Percentiles rank a stretch among this genome's conserved stretches.
Evolutionary conservation across 1,140 invertebrate species (phyloP).

Genomic region (Sinella curviseta): DNA sequence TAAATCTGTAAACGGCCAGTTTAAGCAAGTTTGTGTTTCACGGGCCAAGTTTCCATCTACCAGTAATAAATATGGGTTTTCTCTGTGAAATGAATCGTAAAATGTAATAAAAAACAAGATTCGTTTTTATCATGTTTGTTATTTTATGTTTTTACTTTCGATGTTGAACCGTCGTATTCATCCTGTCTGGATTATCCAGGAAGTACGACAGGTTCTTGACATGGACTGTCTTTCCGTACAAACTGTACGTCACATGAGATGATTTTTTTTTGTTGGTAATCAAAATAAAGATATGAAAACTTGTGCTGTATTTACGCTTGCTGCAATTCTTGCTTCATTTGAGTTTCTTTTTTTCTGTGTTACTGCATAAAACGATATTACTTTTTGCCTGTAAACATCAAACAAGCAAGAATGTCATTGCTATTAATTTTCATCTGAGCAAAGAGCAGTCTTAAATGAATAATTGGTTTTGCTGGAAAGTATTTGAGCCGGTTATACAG

Average conservation of each 20-base stretch:
- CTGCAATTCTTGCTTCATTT: neutral
- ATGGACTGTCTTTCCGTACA: neutral
- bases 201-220: neutral
- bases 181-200: neutral
- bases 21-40: constrained; percentile 28
- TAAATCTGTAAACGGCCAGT: constrained; percentile 1
- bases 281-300: constrained; percentile 8
- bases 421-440: neutral
- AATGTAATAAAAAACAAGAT: neutral
- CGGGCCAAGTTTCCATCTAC: neutral
- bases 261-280: neutral
- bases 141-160: neutral
- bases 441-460: neutral
- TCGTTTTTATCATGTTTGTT: neutral
- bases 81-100: neutral
- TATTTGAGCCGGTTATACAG: neutral
- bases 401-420: neutral
- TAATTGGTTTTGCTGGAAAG: neutral
- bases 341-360: neutral
- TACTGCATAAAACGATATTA: neutral
- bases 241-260: neutral
- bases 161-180: too few species aligned
- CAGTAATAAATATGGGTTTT: neutral
- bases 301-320: neutral
- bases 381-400: too few species aligned